Base-by-base conservation (phyloP, 2,888 invertebrate genomes). In the Chrysodeixis includens region DNA sequence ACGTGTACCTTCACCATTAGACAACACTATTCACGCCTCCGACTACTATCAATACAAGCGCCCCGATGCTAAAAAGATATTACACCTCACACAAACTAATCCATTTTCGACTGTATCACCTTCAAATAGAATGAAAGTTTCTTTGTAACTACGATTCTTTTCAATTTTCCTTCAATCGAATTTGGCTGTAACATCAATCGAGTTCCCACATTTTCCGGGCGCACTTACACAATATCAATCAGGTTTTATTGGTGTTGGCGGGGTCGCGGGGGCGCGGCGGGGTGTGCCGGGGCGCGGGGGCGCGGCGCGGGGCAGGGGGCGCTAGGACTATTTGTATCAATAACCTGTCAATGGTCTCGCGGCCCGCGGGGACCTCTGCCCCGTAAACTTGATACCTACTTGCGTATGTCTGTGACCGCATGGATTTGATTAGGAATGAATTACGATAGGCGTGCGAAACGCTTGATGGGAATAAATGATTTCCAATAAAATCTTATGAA, bases 221-320 rank as follows among this genome's bases (percentile, higher is more conserved):
- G 93, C 94, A 94, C 95, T 94, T 94, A 94, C 94, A 94, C 95
- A 94, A 94, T 95, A 95, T 95, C 94, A 95, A 95, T 95, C 95
- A 94, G 93, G 93, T 95, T 95, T 95, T 95, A 94, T 95, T 94
- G 94, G 93, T 93, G 94, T 93, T 93, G 92, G 92, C 90, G 92
- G 92, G 92, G 90, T 84, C 85, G 81, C 75, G 79, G 84, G 82
- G 84, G 83, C 76, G 70, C 58, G 76, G 54, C 84, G 85, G 83
- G 74, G 69, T 32, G 58, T 88, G 89, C 90, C 88, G 87, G 85
- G 85, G 75, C 56, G 61, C 55, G 55, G 44, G 26, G 70, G 58
- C 76, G 83, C 83, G 89, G 82, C 79, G 74, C 70, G 83, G 82
- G 80, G 87, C 83, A 88, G 88, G 87, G 87, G 82, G 86, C 90